phyloP scores from a whole-genome alignment of 2,888 invertebrate species.

The Mayetiola destructor region DNA sequence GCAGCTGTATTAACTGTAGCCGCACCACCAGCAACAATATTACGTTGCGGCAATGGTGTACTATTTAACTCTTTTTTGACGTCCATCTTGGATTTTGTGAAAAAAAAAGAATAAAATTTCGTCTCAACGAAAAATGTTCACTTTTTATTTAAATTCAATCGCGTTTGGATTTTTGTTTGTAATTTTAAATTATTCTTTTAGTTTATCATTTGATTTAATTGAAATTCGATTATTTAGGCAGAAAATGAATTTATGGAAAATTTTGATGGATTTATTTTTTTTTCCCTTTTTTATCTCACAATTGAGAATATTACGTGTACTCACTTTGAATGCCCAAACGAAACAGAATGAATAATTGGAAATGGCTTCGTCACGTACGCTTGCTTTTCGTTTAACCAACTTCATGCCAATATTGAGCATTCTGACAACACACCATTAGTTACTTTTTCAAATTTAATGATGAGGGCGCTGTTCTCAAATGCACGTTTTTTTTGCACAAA shows the following conservation, averaged over 20 bases:
- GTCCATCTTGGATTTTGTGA: slow-evolving; percentile 7
- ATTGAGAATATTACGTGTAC: slow-evolving; percentile 2
- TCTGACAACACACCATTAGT: too few species aligned
- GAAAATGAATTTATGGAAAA: too few species aligned
- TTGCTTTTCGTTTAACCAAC: not conserved
- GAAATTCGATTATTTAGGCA: not conserved
- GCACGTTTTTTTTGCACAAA: too few species aligned
- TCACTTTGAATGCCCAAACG: not conserved
- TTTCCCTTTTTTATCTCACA: not conserved
- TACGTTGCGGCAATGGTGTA: slow-evolving; percentile 19
- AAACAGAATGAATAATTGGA: not conserved
- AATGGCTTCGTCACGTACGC: not conserved
- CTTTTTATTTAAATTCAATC: not conserved
- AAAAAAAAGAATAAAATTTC: too few species aligned
- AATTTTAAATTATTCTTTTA: not conserved
- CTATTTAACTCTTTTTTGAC: slow-evolving; percentile 1
- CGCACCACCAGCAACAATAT: slow-evolving; percentile 15
- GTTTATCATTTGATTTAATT: not conserved
- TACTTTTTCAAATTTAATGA: too few species aligned
- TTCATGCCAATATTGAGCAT: not conserved
- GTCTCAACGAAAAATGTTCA: not conserved
- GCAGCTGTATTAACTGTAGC: slow-evolving; percentile 12
- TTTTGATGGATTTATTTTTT: not conserved
- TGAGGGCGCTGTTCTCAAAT: too few species aligned
- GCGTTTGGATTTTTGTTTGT: not conserved